Base-by-base conservation (phyloP, 2,113 vertebrate genomes). In the Scalopus aquaticus region DNA sequence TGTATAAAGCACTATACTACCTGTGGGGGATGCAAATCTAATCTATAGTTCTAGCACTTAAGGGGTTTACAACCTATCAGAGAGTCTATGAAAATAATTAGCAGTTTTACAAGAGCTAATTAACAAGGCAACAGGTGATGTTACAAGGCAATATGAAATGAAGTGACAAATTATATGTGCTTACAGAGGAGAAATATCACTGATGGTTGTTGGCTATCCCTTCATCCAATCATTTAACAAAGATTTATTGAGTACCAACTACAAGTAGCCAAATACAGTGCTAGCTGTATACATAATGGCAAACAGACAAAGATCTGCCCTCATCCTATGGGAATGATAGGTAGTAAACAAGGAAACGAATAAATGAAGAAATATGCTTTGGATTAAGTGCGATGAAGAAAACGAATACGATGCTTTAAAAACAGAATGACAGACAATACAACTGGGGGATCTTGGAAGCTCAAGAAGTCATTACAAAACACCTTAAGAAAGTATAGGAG, bases 51-150 rank as follows among this genome's bases (percentile, higher is more conserved):
- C 20, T 6, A 77, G 39, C 46, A 91, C 87, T 88, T 86, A 54
- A 30, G 77, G 46, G 64, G 54, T 76, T 96, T 84, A 87, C 58
- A 84, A 81, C 26, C 54, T 87, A 84, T 72, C 42, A 54, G 65
- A 96, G 88, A 54, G 39, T 73, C 91, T 77, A 87, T 84, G 93
- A 94, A 93, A 96, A 97, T 84, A 96, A 94, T 95, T 51, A 96
- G 74, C 92, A 84, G 83, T 90, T 95, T 94, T 88, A 94, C 67
- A 95, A 64, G 93, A 81, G 70, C 95, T 95, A 97, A 95, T 95
- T 96, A 96, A 96, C 79, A 95, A 95, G 94, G 96, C 79, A 95
- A 93, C 89, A 96, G 95, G 90, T 92, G 72, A 90, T 88, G 56
- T 77, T 88, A 89, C 62, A 88, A 95, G 60, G 60, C 67, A 94